These are phyloP conservation scores for Pseudoatta argentina DNA, from an alignment of 1,140 invertebrate genomes.

Conservation along the genomic window DNA sequence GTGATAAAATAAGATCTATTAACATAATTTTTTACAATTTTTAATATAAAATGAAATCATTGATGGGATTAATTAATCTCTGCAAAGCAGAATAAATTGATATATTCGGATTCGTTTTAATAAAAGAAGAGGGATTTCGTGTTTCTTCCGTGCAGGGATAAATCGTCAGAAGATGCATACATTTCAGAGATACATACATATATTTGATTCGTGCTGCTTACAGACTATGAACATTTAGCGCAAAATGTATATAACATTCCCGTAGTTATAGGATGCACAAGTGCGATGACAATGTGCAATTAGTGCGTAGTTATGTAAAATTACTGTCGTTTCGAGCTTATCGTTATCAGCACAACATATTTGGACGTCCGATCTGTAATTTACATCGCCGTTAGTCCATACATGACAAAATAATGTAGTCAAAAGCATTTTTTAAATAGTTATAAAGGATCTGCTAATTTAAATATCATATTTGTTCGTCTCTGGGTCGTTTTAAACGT, in stretches of 20 bases:
- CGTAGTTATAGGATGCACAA: slow-evolving; percentile 24
- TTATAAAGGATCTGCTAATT: too few species aligned
- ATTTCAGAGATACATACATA: slow-evolving; percentile 65
- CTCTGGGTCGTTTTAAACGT: too few species aligned
- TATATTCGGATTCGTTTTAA: background rate
- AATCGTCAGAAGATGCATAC: slow-evolving; percentile 17
- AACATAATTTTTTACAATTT: background rate
- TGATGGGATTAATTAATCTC: background rate
- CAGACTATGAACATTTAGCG: slow-evolving; percentile 65
- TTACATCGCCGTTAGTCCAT: background rate
- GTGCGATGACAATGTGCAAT: slow-evolving; percentile 3
- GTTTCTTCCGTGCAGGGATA: background rate
- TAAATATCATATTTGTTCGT: too few species aligned
- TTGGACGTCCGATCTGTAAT: background rate
- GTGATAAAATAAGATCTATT: background rate
- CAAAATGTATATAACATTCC: slow-evolving; percentile 45
- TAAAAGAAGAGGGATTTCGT: background rate
- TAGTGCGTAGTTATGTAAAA: slow-evolving; percentile 19
- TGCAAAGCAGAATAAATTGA: background rate
- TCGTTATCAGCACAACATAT: slow-evolving; percentile 4
- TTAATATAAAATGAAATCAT: slow-evolving; percentile 6
- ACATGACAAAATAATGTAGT: background rate
- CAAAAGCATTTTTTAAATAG: background rate
- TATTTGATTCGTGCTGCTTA: slow-evolving; percentile 72
- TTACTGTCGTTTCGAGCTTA: background rate